Percentiles rank a stretch among this genome's conserved stretches.
phyloP scores from a whole-genome alignment of 2,113 vertebrate genomes.

The Peromyscus californicus region DNA sequence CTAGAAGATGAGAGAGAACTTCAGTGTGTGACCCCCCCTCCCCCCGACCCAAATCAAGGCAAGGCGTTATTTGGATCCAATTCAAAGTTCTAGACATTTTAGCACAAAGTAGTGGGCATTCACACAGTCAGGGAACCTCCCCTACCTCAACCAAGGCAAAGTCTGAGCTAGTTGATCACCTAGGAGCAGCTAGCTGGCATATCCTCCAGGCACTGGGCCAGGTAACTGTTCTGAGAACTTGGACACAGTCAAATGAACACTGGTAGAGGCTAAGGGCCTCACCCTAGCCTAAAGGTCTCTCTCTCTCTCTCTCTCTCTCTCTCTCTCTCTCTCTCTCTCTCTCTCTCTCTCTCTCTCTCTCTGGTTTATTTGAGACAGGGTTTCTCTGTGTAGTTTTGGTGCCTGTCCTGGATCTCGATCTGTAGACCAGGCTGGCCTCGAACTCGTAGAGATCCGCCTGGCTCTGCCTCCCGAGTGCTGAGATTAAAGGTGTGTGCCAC shows the following conservation, averaged over 20 bases:
- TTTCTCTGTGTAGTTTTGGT: too few relatives aligned
- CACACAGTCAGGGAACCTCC: not conserved
- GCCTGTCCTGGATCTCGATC: too few relatives aligned
- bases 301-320: too few relatives aligned
- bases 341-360: too few relatives aligned
- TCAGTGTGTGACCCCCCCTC: not conserved
- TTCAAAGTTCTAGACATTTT: constrained; percentile 51
- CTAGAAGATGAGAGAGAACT: not conserved
- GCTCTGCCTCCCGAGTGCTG: too few relatives aligned
- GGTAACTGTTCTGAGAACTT: not conserved
- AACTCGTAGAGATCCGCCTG: too few relatives aligned
- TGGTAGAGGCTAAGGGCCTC: not conserved
- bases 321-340: too few relatives aligned
- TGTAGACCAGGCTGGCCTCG: too few relatives aligned
- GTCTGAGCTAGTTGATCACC: not conserved
- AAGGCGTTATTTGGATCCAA: not conserved
- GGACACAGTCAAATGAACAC: constrained; percentile 50
- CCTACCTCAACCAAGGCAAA: too few relatives aligned
- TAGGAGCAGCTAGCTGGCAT: constrained; percentile 12
- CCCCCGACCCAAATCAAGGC: not conserved
- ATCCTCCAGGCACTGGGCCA: not conserved
- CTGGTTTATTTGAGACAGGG: too few relatives aligned
- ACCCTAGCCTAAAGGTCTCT: not conserved
- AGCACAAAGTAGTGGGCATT: not conserved
- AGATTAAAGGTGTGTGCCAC: too few relatives aligned